A percentile compares a stretch with the other conserved stretches of the same genome.
These are phyloP conservation scores for Allobates femoralis DNA, from an alignment of 2,797 vertebrate species.

Conservation along the genomic window DNA sequence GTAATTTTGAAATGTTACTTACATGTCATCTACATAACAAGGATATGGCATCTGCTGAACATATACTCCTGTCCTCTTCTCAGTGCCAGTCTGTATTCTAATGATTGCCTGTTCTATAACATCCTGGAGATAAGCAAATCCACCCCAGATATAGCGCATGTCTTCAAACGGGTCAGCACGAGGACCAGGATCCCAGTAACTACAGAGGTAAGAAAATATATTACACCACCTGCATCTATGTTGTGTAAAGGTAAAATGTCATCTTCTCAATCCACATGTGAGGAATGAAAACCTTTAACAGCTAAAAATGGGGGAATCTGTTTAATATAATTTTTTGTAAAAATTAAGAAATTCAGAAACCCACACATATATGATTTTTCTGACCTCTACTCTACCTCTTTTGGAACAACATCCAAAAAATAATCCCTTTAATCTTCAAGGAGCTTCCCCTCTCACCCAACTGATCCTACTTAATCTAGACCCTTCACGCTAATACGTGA, in stretches of 20 bases:
- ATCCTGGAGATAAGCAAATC: conserved; percentile 95
- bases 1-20: too few species aligned
- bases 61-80: conserved; percentile 90
- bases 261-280: background rate
- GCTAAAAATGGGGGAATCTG: background rate
- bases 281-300: background rate
- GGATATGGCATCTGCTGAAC: conserved; percentile 99
- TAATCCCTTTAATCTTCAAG: too few species aligned
- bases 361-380: too few species aligned
- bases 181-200: conserved; percentile 98
- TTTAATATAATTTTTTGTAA: background rate
- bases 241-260: conserved; percentile 9
- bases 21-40: conserved; percentile 97
- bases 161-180: conserved; percentile 98
- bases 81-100: conserved; percentile 85
- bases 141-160: conserved; percentile 95
- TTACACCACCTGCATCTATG: background rate
- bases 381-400: too few species aligned
- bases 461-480: too few species aligned
- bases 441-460: too few species aligned
- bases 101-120: conserved; percentile 95
- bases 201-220: conserved; percentile 64
- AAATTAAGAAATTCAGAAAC: too few species aligned
- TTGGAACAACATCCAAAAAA: too few species aligned
- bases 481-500: too few species aligned